phyloP scores from a whole-genome alignment of 1,140 invertebrate species.

The Rhyzopertha dominica region DNA sequence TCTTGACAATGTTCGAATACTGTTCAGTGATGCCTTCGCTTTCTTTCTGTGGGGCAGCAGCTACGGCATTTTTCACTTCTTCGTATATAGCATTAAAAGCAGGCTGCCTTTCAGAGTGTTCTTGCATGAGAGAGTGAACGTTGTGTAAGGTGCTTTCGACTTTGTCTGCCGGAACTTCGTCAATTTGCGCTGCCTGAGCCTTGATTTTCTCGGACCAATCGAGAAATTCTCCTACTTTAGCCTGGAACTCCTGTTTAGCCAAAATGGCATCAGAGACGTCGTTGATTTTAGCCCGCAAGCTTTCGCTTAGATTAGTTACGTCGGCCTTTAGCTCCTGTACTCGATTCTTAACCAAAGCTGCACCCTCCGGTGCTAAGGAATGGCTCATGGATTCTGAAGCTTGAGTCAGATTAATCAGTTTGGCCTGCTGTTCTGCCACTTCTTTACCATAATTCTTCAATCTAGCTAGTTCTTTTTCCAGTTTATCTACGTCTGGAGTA shows the following conservation, averaged over 20 bases:
- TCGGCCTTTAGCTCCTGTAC: constrained; percentile 67
- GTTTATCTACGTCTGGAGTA: constrained; percentile 62
- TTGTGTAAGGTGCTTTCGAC: constrained; percentile 73
- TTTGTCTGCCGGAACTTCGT: constrained; percentile 73
- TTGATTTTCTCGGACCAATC: constrained; percentile 78
- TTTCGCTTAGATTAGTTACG: constrained; percentile 66
- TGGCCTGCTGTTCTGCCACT: constrained; percentile 74
- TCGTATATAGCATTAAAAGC: constrained; percentile 70
- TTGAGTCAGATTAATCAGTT: constrained; percentile 73
- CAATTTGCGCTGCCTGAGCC: constrained; percentile 68
- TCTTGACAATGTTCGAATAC: constrained; percentile 66
- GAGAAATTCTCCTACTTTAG: constrained; percentile 73
- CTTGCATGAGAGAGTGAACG: constrained; percentile 72
- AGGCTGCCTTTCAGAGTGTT: constrained; percentile 73
- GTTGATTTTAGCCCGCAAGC: constrained; percentile 67
- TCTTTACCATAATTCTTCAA: constrained; percentile 75
- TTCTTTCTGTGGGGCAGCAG: constrained; percentile 65
- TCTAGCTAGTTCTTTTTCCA: constrained; percentile 66
- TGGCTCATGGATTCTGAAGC: constrained; percentile 72
- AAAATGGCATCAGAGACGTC: constrained; percentile 73
- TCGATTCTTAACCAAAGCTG: constrained; percentile 62
- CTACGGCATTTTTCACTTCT: constrained; percentile 72
- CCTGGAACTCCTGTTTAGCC: constrained; percentile 76
- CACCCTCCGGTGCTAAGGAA: constrained; percentile 70
- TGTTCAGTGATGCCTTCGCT: constrained; percentile 65